phyloP scores from a whole-genome alignment of 2,113 vertebrate genomes.

The Mesocricetus auratus region DNA sequence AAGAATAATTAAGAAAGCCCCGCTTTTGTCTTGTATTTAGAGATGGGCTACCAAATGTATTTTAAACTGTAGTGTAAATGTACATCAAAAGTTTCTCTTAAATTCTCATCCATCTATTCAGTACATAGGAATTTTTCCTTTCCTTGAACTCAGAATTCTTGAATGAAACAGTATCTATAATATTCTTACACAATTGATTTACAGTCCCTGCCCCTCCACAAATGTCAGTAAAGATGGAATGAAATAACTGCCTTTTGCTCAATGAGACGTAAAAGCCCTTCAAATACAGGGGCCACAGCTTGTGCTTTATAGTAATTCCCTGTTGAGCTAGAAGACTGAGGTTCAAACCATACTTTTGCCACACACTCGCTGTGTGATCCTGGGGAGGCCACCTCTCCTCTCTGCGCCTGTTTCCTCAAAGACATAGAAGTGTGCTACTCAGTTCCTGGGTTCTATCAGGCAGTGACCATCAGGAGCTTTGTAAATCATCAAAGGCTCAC shows the following conservation, averaged over 20 bases:
- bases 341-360: background rate
- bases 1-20: background rate
- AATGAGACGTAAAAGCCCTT: background rate
- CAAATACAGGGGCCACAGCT: background rate
- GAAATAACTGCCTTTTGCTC: background rate
- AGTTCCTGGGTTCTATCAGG: background rate
- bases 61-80: conserved; percentile 39
- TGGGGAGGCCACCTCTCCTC: background rate
- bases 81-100: background rate
- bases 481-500: conserved; percentile 1
- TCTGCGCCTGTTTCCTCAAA: background rate
- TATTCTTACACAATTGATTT: background rate
- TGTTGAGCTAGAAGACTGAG: background rate
- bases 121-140: background rate
- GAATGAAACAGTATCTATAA: background rate
- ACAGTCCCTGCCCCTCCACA: background rate
- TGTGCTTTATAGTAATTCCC: background rate
- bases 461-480: background rate
- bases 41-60: background rate
- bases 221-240: background rate
- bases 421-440: background rate
- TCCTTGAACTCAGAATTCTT: conserved; percentile 32
- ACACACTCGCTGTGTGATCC: background rate
- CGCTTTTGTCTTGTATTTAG: background rate
- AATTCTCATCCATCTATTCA: background rate